Evolutionary conservation across 2,888 invertebrate species (phyloP), one percentile per base, ranked within the genome.

Genomic region (Esperia sulphurella): DNA sequence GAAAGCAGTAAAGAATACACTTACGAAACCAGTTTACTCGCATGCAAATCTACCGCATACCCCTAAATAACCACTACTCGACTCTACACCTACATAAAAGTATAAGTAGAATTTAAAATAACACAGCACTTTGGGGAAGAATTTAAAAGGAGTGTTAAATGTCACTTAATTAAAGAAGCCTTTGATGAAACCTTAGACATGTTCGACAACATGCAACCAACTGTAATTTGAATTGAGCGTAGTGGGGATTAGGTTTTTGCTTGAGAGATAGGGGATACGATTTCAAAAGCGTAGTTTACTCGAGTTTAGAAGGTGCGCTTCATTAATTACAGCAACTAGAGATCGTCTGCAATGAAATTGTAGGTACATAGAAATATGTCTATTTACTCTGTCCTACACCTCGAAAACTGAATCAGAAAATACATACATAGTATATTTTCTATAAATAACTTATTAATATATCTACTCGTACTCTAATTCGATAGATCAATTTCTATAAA

Each of bases 101-200:
- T 56, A n/a, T n/a, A 59, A 58, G 69, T 68, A 71, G 55, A 61
- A 65, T 65, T 64, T 54, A 59, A 63, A 66, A 57, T 68, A 49
- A 51, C 55, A 48, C 48, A 47, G 55, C 53, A 52, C 57, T 57
- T 59, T 53, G 38, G 50, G 47, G 55, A 50, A 50, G 55, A 48
- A 46, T 38, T 65, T 63, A 63, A 73, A 76, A 72, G 38, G 40
- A 76, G 75, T 78, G 71, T 77, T 63, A 63, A 69, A 67, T 79
- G 71, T 77, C 77, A 71, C 70, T 81, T 83, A 79, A 83, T 85
- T 84, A 83, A 77, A 76, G 61, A 84, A 84, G 74, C 83, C 84
- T 57, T 75, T 71, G 69, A 69, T 59, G 85, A 84, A 85, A 68
- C 83, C 84, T 64, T 77, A 76, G 63, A 61, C 63, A 65, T 52